Evolutionary conservation across 2,113 vertebrate genomes (phyloP), one percentile per base, ranked within the genome.

Genomic region (Xenopus laevis): DNA sequence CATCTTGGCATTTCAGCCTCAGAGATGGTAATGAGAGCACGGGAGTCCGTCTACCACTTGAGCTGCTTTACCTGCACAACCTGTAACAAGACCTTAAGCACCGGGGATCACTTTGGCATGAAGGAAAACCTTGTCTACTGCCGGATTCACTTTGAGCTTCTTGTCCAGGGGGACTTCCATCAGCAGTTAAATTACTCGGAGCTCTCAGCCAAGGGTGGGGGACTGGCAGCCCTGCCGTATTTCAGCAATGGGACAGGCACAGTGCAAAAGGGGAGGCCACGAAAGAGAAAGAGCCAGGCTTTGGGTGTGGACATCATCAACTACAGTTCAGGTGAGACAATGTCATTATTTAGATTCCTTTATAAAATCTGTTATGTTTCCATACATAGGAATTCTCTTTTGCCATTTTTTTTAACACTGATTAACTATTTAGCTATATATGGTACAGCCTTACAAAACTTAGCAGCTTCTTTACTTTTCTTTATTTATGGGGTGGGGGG

Each of bases 1-100:
- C 96, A 98, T 93, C 95, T 99, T 89, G 97, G 97, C 83, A 99
- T 99, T 80, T 98, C 97, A 20, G 96, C 97, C 81, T 98, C 96
- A 4, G 97, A 99, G 86, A 98, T 98, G 96, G 97, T 99, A 83
- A 99, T 99, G 97, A 92, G 97, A 67, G 97, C 97, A 71, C 92
- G 96, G 82, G 97, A 98, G 84, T 96, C 96, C n/a, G 97, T 99
- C 78, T 99, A 98, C 83, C 97, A 99, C 88, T 88, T 99, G 87
- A 95, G 95, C 91, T 99, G 97, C 87, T 99, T 99, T 90, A 98
- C 97, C 63, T 99, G 97, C 86, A 95, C 95, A 83, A 95, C 96
- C 7, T 99, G 97, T 91, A 96, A 94, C 95, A 97, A 98, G 90
- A 97, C 96, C 74, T 88, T 99, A 89, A 96, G 93, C 86, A 98